A percentile compares a stretch with the other conserved stretches of the same genome.
Conservation (phyloP, 2,113 vertebrate species). For the Paradisaea rubra region DNA sequence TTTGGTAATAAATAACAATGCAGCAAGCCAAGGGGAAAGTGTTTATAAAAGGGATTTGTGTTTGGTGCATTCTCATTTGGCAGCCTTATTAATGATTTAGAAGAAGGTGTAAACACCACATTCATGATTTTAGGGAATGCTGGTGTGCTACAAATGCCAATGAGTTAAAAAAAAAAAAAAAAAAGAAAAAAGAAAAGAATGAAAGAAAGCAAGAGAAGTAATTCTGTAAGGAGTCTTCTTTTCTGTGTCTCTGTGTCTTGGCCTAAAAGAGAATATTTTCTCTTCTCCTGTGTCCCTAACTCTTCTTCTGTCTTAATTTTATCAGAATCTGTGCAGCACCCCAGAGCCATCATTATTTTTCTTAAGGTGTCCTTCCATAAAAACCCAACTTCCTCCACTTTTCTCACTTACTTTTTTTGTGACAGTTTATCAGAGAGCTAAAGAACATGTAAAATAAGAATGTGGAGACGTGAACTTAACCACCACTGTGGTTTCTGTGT, state of each 20-base stretch:
- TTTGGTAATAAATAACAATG: slow-evolving; percentile 34
- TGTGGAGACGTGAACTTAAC: fast-evolving
- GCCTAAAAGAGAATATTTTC: neutral
- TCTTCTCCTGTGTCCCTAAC: neutral
- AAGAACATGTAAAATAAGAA: neutral
- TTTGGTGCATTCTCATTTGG: slow-evolving; percentile 25
- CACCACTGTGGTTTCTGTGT: neutral
- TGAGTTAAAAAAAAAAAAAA: neutral
- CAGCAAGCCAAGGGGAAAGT: slow-evolving; percentile 26
- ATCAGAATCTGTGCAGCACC: neutral
- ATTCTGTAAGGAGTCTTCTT: neutral
- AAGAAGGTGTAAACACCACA: slow-evolving; percentile 31
- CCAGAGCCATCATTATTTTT: neutral
- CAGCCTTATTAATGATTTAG: slow-evolving; percentile 41
- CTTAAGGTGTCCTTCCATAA: neutral
- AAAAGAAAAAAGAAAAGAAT: no score
- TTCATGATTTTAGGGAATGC: slow-evolving; percentile 2
- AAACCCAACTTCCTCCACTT: neutral
- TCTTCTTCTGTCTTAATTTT: neutral
- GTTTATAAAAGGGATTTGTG: slow-evolving; percentile 44
- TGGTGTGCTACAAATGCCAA: neutral
- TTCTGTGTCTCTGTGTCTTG: neutral
- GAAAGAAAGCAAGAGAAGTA: fast-evolving
- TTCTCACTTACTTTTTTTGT: neutral
- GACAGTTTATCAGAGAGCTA: neutral